A percentile compares a stretch with the other conserved stretches of the same genome.
Evolutionary conservation across 2,113 vertebrate genomes (phyloP).

Genomic region (Cynoglossus semilaevis): DNA sequence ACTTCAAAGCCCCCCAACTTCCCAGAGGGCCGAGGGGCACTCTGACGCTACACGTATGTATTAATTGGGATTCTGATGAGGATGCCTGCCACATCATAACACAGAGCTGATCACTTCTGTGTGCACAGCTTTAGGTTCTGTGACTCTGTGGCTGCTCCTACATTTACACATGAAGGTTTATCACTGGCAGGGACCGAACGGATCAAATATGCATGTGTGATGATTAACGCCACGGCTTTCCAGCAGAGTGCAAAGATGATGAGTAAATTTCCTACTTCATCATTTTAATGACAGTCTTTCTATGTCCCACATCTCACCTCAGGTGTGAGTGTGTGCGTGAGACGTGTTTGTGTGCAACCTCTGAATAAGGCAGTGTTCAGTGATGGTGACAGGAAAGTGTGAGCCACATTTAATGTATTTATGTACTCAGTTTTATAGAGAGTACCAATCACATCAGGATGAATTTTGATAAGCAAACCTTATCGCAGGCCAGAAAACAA

Average conservation of each 20-base stretch:
- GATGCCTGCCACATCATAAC: slow-evolving; percentile 41
- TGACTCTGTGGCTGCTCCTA: neutral
- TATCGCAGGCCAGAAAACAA: slow-evolving; percentile 51
- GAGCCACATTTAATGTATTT: slow-evolving; percentile 5
- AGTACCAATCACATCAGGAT: slow-evolving; percentile 49
- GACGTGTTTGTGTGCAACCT: slow-evolving; percentile 29
- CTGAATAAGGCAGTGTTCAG: slow-evolving; percentile 19
- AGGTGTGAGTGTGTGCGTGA: slow-evolving; percentile 22
- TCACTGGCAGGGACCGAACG: slow-evolving; percentile 17
- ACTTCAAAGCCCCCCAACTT: slow-evolving; percentile 69
- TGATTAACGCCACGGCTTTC: slow-evolving; percentile 40
- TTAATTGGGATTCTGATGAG: slow-evolving; percentile 59
- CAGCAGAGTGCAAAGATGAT: slow-evolving; percentile 31
- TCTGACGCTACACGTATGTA: slow-evolving; percentile 56
- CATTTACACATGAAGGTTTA: slow-evolving; percentile 6
- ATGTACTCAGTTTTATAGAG: slow-evolving; percentile 42
- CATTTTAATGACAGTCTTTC: slow-evolving; percentile 22
- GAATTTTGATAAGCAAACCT: slow-evolving; percentile 63
- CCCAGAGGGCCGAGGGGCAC: slow-evolving; percentile 47
- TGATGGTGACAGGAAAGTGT: slow-evolving; percentile 10
- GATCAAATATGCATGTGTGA: slow-evolving; percentile 51
- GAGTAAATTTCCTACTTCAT: slow-evolving; percentile 33
- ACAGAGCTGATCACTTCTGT: slow-evolving; percentile 46
- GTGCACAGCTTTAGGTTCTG: slow-evolving; percentile 10
- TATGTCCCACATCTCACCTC: slow-evolving; percentile 27